Evolutionary conservation across 2,113 vertebrate genomes (phyloP), one percentile per base, ranked within the genome.

Genomic region (Triplophysa rosa): DNA sequence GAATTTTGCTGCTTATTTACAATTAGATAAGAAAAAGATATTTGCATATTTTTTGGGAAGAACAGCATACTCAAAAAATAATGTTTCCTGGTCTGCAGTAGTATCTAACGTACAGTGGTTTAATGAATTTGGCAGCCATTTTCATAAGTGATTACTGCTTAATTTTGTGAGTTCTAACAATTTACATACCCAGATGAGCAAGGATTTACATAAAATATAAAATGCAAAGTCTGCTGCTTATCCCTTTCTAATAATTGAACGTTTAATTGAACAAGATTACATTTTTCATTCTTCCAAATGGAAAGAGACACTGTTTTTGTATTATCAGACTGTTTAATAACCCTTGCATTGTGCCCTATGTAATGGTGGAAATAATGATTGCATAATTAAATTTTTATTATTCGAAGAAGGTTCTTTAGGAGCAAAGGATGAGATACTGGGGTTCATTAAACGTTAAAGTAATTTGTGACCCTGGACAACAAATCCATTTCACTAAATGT

Each of bases 281-380:
- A 52, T 49, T 23, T 71, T 68, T 78, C 67, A 62, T 67, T 65
- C 69, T 58, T 45, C 19, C 54, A 56, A 70, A 67, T 65, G 63
- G 6, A 67, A 78, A 84, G 54, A 16, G 63, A 8, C 13, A 29
- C 37, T 78, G 33, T 56, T 8, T 63, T 67, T 40, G 54, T 52
- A 47, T 14, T 26, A 62, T 80, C 52, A 71, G 63, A 75, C 61
- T 67, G n/a, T 65, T 71, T 81, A 79, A 74, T 81, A 40, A 78
- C 69, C 19, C 64, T 42, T 70, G 33, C 33, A 68, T 67, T 75
- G 24, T 68, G 29, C 23, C 47, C 37, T 49, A 7, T 75, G 37
- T 49, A 64, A 62, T 21, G 17, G 16, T 42, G 56, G 13, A 83
- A 74, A 76, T 64, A 29, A 52, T 61, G 17, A 75, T 19, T 26